Conservation (phyloP, 2,797 vertebrate genomes). For the Manis pentadactyla region DNA sequence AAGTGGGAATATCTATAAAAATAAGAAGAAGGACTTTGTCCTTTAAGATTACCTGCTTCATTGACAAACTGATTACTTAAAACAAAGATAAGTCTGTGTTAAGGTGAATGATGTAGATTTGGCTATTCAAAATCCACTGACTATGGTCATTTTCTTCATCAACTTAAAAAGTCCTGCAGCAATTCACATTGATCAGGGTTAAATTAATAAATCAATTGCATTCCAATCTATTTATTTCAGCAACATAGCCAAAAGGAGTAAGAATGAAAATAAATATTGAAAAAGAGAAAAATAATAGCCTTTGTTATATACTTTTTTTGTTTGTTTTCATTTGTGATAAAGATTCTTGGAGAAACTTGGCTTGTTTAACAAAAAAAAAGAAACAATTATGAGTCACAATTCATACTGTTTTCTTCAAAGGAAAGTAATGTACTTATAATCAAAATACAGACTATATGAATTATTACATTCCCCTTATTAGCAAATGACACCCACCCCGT, state of each 20-base stretch:
- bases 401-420: background rate
- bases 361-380: background rate
- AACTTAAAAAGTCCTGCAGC: slow-evolving; percentile 44
- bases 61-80: slow-evolving; percentile 42
- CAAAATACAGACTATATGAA: background rate
- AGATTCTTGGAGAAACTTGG: background rate
- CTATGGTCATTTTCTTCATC: slow-evolving; percentile 44
- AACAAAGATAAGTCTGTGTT: slow-evolving; percentile 64
- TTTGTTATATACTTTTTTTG: slow-evolving; percentile 2
- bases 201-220: slow-evolving; percentile 62
- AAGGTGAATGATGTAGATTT: background rate
- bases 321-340: background rate
- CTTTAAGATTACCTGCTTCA: slow-evolving; percentile 42
- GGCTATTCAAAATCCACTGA: slow-evolving; percentile 41
- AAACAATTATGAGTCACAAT: background rate
- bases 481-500: background rate
- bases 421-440: background rate
- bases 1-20: slow-evolving; percentile 12
- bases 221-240: slow-evolving; percentile 63
- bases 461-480: background rate
- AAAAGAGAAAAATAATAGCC: slow-evolving; percentile 2
- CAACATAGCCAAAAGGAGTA: slow-evolving; percentile 44
- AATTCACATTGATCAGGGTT: slow-evolving; percentile 42
- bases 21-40: slow-evolving; percentile 33
- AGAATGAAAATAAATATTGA: background rate